phyloP scores from a whole-genome alignment of 2,888 invertebrate species.

The Caenorhabditis wallacei region DNA sequence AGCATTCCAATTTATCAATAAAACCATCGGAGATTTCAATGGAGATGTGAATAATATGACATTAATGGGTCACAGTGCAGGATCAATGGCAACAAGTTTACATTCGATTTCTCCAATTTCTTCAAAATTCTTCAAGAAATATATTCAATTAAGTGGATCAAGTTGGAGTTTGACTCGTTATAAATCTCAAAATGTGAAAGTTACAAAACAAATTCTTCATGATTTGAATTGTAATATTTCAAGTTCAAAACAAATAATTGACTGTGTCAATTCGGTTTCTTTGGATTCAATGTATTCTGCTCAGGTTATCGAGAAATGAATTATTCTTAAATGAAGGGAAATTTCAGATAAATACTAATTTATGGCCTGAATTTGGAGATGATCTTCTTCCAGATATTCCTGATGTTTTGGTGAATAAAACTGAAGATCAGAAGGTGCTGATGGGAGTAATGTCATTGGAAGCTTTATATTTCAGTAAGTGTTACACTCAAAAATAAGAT shows the following conservation, averaged over 20 bases:
- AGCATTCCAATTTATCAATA: constrained; percentile 52
- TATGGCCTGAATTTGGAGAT: constrained; percentile 59
- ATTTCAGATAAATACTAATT: constrained; percentile 17
- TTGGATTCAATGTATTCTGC: constrained; percentile 36
- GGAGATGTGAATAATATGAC: constrained; percentile 55
- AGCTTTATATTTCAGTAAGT: constrained; percentile 57
- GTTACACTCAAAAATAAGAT: no score
- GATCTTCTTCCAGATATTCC: constrained; percentile 40
- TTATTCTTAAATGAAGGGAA: not conserved
- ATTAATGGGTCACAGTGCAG: constrained; percentile 57
- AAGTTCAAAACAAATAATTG: constrained; percentile 6
- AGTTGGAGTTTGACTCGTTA: constrained; percentile 34
- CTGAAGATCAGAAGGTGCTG: constrained; percentile 34
- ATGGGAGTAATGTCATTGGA: constrained; percentile 54
- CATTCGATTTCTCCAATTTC: constrained; percentile 60
- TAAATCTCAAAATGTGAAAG: constrained; percentile 5
- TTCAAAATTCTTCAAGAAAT: constrained; percentile 45
- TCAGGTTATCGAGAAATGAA: not conserved
- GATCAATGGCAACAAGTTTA: constrained; percentile 46
- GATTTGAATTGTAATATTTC: constrained; percentile 40
- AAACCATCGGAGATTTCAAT: constrained; percentile 49
- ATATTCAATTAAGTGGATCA: constrained; percentile 48
- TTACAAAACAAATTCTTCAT: constrained; percentile 20
- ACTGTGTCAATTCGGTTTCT: constrained; percentile 28
- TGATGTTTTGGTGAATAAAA: constrained; percentile 16